Evolutionary conservation across 2,888 invertebrate species (phyloP), one percentile per base, ranked within the genome.

Genomic region (Salticus scenicus): DNA sequence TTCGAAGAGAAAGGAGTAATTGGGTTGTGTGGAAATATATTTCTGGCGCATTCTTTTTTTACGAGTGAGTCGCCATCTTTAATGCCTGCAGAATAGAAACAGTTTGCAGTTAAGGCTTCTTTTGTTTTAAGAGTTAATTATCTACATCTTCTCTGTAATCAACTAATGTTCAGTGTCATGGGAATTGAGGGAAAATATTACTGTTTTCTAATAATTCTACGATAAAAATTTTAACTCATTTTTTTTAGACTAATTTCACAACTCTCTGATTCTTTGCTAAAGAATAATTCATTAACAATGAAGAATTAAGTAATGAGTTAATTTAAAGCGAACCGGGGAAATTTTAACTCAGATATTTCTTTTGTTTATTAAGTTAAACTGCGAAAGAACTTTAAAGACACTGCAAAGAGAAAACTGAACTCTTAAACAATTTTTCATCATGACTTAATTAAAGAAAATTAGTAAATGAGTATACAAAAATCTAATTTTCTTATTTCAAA

Each of bases 41-140:
- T 27, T 7, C 37, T 37, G 37, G 37, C 4, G 37, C 37, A 10
- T 37, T 37, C 37, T 37, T 37, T 37, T 67, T 80, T 33, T 70
- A 37, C 27, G 69, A 57, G 31, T 7, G 14, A n/a, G 27, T 27
- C 67, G 70, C 63, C 81, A 81, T 84, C 73, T 77, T 84, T 82
- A 74, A 82, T 82, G 74, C 37, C 74, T 51, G 30, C 51, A 27
- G 51, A 51, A 80, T 69, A 20, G 37, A 24, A 76, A 64, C 5
- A 33, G 20, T 27, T 37, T 2, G 74, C 80, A 63, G 74, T 82
- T 75, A 75, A 72, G 51, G 27, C 33, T 33, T 31, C 57, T 78
- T 84, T 84, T 84, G 83, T 84, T 84, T 42, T 76, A 0, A 30
- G 37, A 66, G 42, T 41, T 77, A 77, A 84, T 84, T 84, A 77